These are phyloP conservation scores for Apodemus sylvaticus DNA, from an alignment of 2,113 vertebrate genomes.

Conservation along the genomic window DNA sequence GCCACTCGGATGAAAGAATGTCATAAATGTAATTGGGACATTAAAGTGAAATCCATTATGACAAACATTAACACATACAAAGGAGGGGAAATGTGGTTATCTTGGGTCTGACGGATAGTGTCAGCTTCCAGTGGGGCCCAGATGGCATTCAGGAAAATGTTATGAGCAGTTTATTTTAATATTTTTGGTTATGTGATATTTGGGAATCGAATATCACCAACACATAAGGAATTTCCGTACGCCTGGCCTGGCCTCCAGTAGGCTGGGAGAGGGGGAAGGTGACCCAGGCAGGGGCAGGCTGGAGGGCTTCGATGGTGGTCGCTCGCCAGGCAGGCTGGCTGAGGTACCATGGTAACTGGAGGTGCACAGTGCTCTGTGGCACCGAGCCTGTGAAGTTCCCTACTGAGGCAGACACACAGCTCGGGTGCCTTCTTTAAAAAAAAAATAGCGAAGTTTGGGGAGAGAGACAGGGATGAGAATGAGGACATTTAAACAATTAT, in stretches of 20 bases:
- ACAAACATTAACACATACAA: conserved; percentile 86
- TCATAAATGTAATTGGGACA: conserved; percentile 88
- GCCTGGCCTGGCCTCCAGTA: conserved; percentile 57
- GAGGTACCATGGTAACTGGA: conserved; percentile 47
- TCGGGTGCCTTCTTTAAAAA: conserved; percentile 71
- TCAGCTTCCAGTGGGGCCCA: conserved; percentile 83
- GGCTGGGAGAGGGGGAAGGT: conserved; percentile 66
- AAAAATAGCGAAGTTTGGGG: conserved; percentile 41
- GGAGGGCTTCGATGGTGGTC: conserved; percentile 16
- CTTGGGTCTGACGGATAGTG: conserved; percentile 84
- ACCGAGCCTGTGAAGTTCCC: conserved; percentile 73
- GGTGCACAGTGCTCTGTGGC: not conserved
- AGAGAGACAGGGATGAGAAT: conserved; percentile 80
- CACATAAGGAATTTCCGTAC: conserved; percentile 63
- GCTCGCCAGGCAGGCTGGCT: not conserved
- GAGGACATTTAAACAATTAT: conserved; percentile 87
- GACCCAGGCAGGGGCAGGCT: not conserved
- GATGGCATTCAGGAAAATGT: conserved; percentile 84
- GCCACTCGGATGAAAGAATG: conserved; percentile 86
- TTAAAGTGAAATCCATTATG: conserved; percentile 86
- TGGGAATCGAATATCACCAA: conserved; percentile 79
- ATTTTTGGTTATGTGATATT: conserved; percentile 79
- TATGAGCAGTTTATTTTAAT: conserved; percentile 83
- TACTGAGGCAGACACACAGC: conserved; percentile 63
- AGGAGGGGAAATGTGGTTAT: conserved; percentile 83